Evolutionary conservation across 2,888 invertebrate genomes (phyloP), one percentile per base, ranked within the genome.

Genomic region (Leptinotarsa rubiginosa): DNA sequence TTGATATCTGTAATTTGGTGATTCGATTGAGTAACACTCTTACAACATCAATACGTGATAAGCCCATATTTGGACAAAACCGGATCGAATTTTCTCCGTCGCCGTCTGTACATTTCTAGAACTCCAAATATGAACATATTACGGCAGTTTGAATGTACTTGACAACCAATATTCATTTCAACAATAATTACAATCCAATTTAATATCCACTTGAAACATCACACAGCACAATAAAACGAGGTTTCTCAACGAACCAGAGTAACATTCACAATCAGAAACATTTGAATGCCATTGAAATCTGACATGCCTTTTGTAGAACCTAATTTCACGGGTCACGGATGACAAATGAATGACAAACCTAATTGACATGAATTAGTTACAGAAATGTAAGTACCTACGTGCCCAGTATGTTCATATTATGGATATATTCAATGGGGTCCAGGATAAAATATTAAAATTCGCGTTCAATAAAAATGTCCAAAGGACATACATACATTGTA

Each of bases 101-200:
- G 62, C 41, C 56, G 15, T 20, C 22, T 56, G 22, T 56, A 25
- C 13, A 22, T 25, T 56, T 15, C 22, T 15, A 56, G 56, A 56
- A 31, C 62, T 62, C 62, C 62, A 41, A 62, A 62, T 62, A 62
- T 62, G 41, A 62, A n/a, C 31, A 41, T 62, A 41, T 62, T 62
- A 41, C 62, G 31, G 13, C 31, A 31, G 31, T 31, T 31, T 13
- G n/a, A 31, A 41, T 31, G 7, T 62, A 16, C 10, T 31, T n/a
- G 41, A n/a, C 25, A 10, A 62, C 25, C 62, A 41, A 31, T 62
- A 31, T n/a, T 62, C 62, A 41, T 62, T 56, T 41, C 3, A 62
- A 62, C 62, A 41, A 31, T 62, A 62, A 62, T 31, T 41, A 25
- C 16, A 41, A 41, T 62, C 31, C 31, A 62, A 62, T 62, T 41